These are phyloP conservation scores for Steinernema carpocapsae DNA, from an alignment of 2,888 invertebrate genomes.

Conservation along the genomic window DNA sequence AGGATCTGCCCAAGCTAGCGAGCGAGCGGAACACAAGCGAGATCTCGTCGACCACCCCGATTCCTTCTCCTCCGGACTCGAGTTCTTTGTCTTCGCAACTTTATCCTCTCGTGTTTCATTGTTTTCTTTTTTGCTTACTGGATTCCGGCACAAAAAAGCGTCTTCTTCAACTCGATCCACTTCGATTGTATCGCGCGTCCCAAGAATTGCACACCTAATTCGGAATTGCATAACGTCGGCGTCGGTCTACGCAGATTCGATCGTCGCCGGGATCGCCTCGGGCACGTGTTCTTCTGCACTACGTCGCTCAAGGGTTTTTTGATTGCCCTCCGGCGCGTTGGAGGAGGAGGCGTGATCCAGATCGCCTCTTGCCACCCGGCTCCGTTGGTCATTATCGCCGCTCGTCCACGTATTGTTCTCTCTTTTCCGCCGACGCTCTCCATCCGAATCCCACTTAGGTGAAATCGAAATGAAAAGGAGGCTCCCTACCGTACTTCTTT, in stretches of 20 bases:
- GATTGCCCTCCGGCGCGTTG: background rate
- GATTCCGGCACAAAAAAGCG: background rate
- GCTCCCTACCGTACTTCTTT: background rate
- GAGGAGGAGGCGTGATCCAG: constrained; percentile 19
- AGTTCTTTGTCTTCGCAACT: background rate
- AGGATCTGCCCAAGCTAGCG: too few species aligned
- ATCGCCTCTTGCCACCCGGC: background rate
- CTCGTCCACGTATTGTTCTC: constrained; percentile 26
- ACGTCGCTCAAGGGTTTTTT: constrained; percentile 22
- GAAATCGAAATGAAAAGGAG: constrained; percentile 9
- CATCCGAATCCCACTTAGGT: background rate
- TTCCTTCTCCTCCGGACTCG: background rate
- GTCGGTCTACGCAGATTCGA: background rate
- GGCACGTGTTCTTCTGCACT: background rate
- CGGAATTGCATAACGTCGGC: constrained; percentile 20
- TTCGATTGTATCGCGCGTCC: constrained; percentile 4
- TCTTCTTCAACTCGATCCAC: background rate
- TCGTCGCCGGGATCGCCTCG: background rate
- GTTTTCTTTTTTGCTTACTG: background rate
- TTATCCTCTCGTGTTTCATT: background rate
- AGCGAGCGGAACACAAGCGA: too few species aligned
- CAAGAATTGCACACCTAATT: background rate
- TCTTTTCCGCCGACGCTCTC: background rate
- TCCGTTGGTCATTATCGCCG: constrained; percentile 28
- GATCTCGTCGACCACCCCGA: too few species aligned